These are phyloP conservation scores for Yponomeuta plumbellus DNA, from an alignment of 2,888 invertebrate genomes.

Conservation along the genomic window DNA sequence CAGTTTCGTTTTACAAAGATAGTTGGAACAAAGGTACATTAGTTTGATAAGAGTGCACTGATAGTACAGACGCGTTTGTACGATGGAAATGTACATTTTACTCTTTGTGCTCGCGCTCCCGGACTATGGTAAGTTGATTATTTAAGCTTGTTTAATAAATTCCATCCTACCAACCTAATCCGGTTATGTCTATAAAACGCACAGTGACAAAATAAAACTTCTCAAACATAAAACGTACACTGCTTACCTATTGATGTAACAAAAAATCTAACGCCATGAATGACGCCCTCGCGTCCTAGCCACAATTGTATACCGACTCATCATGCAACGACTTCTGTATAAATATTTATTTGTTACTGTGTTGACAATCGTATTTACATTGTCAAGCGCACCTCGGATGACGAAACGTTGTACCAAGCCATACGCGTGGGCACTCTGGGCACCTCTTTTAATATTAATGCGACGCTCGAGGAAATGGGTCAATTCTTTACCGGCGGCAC, in stretches of 20 bases:
- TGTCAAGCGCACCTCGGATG: slow-evolving; percentile 47
- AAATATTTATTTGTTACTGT: slow-evolving; percentile 72
- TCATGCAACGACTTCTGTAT: slow-evolving; percentile 53
- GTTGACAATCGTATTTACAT: slow-evolving; percentile 74
- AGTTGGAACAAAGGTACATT: slow-evolving; percentile 36
- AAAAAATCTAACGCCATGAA: slow-evolving; percentile 7
- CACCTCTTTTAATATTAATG: slow-evolving; percentile 49
- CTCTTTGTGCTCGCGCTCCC: neutral
- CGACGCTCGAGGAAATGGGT: slow-evolving; percentile 58
- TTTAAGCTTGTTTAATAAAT: neutral
- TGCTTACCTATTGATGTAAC: neutral
- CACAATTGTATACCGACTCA: slow-evolving; percentile 58
- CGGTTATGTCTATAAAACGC: neutral
- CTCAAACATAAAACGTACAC: neutral
- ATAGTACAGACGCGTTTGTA: slow-evolving; percentile 30
- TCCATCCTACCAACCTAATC: neutral
- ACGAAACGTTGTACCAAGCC: slow-evolving; percentile 39
- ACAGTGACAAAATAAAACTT: neutral
- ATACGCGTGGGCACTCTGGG: slow-evolving; percentile 59
- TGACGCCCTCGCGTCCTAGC: slow-evolving; percentile 22
- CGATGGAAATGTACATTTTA: neutral
- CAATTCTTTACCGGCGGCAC: slow-evolving; percentile 34
- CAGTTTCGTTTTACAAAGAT: slow-evolving; percentile 28
- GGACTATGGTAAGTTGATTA: slow-evolving; percentile 8
- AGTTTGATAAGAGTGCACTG: slow-evolving; percentile 50